Evolutionary conservation across 2,888 invertebrate genomes (phyloP), one percentile per base, ranked within the genome.

Genomic region (Odontomyia ornata): DNA sequence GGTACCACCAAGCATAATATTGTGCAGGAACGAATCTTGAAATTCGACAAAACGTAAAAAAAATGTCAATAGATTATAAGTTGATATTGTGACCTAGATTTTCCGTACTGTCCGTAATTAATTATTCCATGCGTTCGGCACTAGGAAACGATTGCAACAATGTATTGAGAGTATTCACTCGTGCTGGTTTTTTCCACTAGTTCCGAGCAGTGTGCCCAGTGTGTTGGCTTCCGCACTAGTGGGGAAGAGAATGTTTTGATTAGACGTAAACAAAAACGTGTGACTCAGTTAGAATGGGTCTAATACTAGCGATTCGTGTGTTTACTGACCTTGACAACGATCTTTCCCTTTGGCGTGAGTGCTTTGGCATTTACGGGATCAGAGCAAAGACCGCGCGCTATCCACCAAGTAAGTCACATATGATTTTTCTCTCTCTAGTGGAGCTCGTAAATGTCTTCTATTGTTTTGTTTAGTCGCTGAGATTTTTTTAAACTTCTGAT

Each of bases 241-340:
- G 3, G n/a, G 52, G 13, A 15, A 3, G 18, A 15, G 13, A 4
- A 52, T 52, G 52, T 18, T 52, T 5, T 62, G 62, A 47, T 69
- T 21, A 21, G 27, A 56, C 27, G 71, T 72, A 72, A 72, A 72
- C 71, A 72, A 72, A 47, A 25, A n/a, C 11, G 36, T 18, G 36
- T 36, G 65, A 65, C 1, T 36, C 65, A 65, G 36, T n/a, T 60
- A 23, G 36, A 27, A 28, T 28, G 64, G 30, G n/a, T 18, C 64
- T 4, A 27, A 7, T 5, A 13, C 27, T 1, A 62, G 11, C 21
- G 9, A 28, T 11, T 72, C 30, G 57, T 36, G 18, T 73, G 60
- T 73, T 60, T 30, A 73, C 73, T 73, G 57, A 73, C 73, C 73
- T 73, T 73, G 73, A 30, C 73, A 15, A 52, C 30, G 23, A 72